Conservation (phyloP, 2,113 vertebrate species). For the Trogon surrucura region DNA sequence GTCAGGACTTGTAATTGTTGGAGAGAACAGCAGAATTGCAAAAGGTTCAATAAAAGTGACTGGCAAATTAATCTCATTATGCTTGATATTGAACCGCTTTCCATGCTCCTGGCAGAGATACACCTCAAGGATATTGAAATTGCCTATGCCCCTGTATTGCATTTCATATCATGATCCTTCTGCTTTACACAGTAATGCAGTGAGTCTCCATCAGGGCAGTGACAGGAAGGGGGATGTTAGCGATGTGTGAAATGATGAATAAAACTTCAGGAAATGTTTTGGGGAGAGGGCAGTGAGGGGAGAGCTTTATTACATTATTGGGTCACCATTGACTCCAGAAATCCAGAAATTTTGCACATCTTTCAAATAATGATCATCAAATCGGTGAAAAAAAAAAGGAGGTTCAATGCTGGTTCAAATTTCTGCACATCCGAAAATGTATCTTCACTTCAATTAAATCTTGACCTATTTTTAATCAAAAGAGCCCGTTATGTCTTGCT, state of each 20-base stretch:
- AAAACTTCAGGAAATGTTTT: neutral
- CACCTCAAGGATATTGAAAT: conserved; percentile 43
- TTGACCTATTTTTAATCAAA: conserved; percentile 57
- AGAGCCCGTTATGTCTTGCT: neutral
- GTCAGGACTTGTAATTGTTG: conserved; percentile 2
- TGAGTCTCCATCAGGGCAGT: neutral
- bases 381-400: neutral
- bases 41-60: conserved; percentile 67
- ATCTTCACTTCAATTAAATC: conserved; percentile 47
- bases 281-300: neutral
- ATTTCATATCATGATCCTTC: neutral
- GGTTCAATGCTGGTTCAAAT: neutral
- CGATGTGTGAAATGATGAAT: conserved; percentile 29
- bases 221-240: neutral
- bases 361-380: conserved; percentile 8
- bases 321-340: neutral
- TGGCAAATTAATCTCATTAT: conserved; percentile 56
- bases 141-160: neutral
- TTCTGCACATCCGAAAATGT: conserved; percentile 1
- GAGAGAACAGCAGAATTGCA: conserved; percentile 62
- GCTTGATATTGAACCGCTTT: conserved; percentile 41
- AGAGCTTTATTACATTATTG: neutral
- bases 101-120: conserved; percentile 6
- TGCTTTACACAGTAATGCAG: neutral
- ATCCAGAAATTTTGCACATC: neutral